Conservation (phyloP, 1,140 invertebrate species). For the Ceratina australensis region DNA sequence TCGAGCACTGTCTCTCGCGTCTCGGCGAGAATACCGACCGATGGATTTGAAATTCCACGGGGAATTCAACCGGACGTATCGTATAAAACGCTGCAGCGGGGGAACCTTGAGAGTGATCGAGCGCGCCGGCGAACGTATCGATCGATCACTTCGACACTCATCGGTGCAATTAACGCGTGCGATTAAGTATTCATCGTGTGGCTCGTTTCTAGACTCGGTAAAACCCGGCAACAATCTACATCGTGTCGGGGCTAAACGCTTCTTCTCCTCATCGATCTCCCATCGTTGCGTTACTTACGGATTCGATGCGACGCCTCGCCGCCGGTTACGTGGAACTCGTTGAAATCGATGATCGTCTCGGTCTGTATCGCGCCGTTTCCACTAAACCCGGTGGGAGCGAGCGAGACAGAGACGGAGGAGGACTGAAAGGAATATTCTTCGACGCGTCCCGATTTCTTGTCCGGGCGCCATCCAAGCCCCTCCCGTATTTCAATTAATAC, state of each 20-base stretch:
- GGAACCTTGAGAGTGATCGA: too few relatives aligned
- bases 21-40: too few relatives aligned
- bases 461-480: conserved; percentile 33
- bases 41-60: too few relatives aligned
- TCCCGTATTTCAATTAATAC: conserved; percentile 70
- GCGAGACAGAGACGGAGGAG: neutral
- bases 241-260: conserved; percentile 19
- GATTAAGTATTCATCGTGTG: conserved; percentile 4
- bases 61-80: too few relatives aligned
- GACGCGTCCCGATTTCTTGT: conserved; percentile 39
- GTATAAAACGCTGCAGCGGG: too few relatives aligned
- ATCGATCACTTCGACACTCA: neutral
- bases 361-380: conserved; percentile 30
- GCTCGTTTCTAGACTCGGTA: neutral
- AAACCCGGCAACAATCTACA: conserved; percentile 16
- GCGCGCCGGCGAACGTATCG: neutral
- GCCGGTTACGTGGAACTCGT: conserved; percentile 47
- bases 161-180: neutral
- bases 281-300: conserved; percentile 37
- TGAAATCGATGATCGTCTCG: conserved; percentile 42
- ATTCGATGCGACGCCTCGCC: conserved; percentile 34
- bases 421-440: conserved; percentile 2
- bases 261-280: conserved; percentile 48
- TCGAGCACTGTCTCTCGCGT: too few relatives aligned
- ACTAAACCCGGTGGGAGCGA: conserved; percentile 12